Base-by-base conservation (phyloP, 2,113 vertebrate species). In the Corythornis cristatus region DNA sequence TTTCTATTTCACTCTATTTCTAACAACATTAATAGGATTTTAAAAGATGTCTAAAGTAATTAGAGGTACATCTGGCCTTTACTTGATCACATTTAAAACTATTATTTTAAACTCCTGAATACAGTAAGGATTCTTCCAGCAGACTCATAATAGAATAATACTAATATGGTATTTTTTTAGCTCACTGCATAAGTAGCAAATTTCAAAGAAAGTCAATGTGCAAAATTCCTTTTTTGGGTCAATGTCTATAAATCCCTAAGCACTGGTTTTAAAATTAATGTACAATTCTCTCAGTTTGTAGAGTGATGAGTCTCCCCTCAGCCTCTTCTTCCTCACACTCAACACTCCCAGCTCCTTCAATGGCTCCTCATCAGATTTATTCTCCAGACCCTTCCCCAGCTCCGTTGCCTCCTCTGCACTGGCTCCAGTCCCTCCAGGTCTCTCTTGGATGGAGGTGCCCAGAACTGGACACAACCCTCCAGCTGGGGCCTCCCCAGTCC, bases 11-110 rank as follows among this genome's bases (percentile, higher is more conserved):
- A 51, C 35, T 35, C 35, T 35, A 35, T 35, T 35, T 35, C 35
- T 84, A 20, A 23, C 12, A 80, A 70, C 15, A 23, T 48, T 58
- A 84, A 54, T 57, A 78, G 56, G 57, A 75, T 89, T 89, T 84
- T 48, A 31, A 75, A 67, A 67, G 28, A 68, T 16, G 5, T 43
- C 22, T 89, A 10, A 90, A 78, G 57, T 74, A 85, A 64, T 91
- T 85, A 91, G 74, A 79, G 12, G 21, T 82, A 45, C 46, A 89
- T 87, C 76, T 92, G 78, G 56, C 45, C 46, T 91, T 87, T 77
- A 37, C 46, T 79, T 87, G 45, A 48, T 82, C 28, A 65, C 5
- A 53, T 75, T 75, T 82, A 68, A 79, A 77, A 42, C 50, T 85
- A 53, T 61, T 84, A 56, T 71, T 92, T 86, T 70, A 66, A 88